These are phyloP conservation scores for Sceloporus undulatus DNA, from an alignment of 2,113 vertebrate genomes.

Conservation along the genomic window DNA sequence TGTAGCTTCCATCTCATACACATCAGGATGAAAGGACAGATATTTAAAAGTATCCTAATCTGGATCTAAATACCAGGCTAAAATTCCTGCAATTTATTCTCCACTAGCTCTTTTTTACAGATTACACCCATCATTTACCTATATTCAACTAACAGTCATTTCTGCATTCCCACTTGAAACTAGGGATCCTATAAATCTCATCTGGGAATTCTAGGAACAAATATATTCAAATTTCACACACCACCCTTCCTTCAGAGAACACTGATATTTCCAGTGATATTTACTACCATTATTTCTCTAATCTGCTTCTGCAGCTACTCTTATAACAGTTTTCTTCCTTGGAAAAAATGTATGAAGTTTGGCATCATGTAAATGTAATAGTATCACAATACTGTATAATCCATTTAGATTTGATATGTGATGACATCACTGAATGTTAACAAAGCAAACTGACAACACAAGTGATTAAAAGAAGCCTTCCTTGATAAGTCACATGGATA, in stretches of 20 bases:
- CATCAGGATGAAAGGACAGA: conserved; percentile 26
- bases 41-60: conserved; percentile 61
- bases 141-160: background rate
- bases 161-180: background rate
- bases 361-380: background rate
- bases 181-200: background rate
- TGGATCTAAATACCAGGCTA: conserved; percentile 59
- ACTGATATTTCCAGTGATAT: background rate
- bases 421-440: background rate
- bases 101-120: background rate
- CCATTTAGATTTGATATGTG: background rate
- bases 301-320: background rate
- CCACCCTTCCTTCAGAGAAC: background rate
- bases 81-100: conserved; percentile 56
- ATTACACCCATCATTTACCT: background rate
- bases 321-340: background rate
- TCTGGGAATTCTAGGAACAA: background rate
- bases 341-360: background rate
- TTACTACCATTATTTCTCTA: background rate
- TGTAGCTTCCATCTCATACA: conserved; percentile 67
- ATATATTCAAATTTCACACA: background rate
- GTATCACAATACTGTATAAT: background rate
- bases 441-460: background rate
- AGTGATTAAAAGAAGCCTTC: background rate
- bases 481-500: background rate